Conservation (phyloP, 1,140 invertebrate genomes). For the Mylabris phalerata region DNA sequence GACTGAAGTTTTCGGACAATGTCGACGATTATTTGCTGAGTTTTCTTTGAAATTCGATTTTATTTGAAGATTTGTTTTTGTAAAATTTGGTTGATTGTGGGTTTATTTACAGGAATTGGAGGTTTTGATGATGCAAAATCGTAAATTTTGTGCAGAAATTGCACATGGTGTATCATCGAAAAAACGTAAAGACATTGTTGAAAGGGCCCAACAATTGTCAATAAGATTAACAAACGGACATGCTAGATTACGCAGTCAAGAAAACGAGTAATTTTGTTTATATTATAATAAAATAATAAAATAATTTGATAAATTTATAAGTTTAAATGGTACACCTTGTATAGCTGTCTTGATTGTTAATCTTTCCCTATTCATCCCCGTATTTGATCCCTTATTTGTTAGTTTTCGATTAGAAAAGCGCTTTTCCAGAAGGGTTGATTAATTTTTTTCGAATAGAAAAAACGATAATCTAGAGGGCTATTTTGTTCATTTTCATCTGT, state of each 20-base stretch:
- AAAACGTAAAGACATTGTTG: conserved; percentile 92
- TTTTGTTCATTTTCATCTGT: conserved; percentile 16
- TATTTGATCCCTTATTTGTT: no score
- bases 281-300: not conserved
- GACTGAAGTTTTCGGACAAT: conserved; percentile 31
- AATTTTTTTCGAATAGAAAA: no score
- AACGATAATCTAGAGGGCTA: not conserved
- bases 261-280: conserved; percentile 80
- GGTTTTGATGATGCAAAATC: conserved; percentile 98
- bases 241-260: conserved; percentile 93
- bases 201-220: conserved; percentile 91
- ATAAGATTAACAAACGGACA: conserved; percentile 94
- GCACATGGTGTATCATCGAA: conserved; percentile 94
- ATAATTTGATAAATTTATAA: no score
- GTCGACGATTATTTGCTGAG: conserved; percentile 31
- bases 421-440: no score
- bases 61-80: not conserved
- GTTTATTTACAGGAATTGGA: conserved; percentile 80
- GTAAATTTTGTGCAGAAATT: conserved; percentile 95
- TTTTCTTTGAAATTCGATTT: not conserved
- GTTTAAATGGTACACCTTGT: no score
- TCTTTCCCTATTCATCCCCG: no score
- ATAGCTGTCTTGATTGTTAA: no score
- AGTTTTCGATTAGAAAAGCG: no score
- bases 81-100: not conserved